Percentiles rank a stretch among this genome's conserved stretches.
phyloP scores from a whole-genome alignment of 2,797 vertebrate species.

The Apogon hyalosoma region DNA sequence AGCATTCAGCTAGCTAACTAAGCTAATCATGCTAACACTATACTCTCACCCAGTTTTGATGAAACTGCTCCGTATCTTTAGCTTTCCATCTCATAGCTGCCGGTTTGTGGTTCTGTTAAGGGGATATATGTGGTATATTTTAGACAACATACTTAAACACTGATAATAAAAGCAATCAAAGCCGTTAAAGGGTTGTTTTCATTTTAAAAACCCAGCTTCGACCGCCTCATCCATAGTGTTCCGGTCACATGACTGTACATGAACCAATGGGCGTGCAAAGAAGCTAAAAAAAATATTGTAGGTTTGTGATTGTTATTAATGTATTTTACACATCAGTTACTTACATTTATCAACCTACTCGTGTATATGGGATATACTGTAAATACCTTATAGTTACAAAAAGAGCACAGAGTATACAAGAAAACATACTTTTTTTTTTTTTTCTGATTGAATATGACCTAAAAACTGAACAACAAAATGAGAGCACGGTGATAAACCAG shows the following conservation, averaged over 20 bases:
- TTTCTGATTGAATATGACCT: no score
- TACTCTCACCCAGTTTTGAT: slow-evolving; percentile 28
- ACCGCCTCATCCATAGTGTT: slow-evolving; percentile 44
- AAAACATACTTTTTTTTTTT: no score
- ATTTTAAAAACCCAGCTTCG: slow-evolving; percentile 50
- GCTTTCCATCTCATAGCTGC: slow-evolving; percentile 7
- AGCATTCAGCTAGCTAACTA: slow-evolving; percentile 15
- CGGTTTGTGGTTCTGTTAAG: neutral
- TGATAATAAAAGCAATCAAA: accelerated
- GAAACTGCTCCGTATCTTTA: neutral
- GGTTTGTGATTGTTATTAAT: no score
- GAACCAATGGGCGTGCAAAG: neutral
- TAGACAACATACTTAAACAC: neutral
- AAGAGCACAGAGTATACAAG: no score
- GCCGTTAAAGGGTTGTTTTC: slow-evolving; percentile 9
- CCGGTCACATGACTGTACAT: slow-evolving; percentile 57
- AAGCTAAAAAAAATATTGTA: no score
- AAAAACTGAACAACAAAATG: no score
- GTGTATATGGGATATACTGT: no score
- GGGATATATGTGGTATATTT: accelerated
- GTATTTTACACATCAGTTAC: no score
- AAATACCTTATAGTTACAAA: no score
- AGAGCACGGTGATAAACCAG: no score
- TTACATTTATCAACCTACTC: no score
- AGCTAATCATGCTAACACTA: slow-evolving; percentile 29